phyloP scores from a whole-genome alignment of 2,888 invertebrate species.

The Eilema depressum region DNA sequence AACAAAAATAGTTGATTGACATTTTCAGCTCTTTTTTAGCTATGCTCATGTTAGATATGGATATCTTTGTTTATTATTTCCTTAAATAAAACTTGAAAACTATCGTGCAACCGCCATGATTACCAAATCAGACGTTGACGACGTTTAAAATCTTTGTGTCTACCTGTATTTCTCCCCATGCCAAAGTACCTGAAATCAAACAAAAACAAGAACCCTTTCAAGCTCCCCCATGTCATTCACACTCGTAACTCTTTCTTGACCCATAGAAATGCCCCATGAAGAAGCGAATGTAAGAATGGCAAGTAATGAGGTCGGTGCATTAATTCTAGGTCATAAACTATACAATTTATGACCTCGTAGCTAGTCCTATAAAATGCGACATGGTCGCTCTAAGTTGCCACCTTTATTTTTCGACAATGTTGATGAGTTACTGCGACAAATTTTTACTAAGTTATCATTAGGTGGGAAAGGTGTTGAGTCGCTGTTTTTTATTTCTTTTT shows the following conservation, averaged over 20 bases:
- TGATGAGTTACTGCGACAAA: constrained; percentile 79
- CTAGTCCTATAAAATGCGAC: constrained; percentile 84
- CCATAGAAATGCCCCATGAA: constrained; percentile 76
- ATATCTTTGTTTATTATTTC: neutral
- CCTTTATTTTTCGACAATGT: constrained; percentile 74
- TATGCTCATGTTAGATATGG: neutral
- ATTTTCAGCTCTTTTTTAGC: too few species aligned
- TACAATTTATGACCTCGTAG: constrained; percentile 75
- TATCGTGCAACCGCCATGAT: neutral
- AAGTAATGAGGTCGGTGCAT: constrained; percentile 82
- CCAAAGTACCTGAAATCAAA: constrained; percentile 48
- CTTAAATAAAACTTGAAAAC: neutral
- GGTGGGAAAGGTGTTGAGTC: constrained; percentile 59
- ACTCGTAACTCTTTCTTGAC: constrained; percentile 84
- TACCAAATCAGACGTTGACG: neutral
- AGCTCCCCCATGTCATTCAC: constrained; percentile 68
- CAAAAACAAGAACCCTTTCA: constrained; percentile 56
- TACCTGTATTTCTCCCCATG: constrained; percentile 18
- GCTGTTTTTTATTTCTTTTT: constrained; percentile 21
- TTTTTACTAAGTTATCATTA: constrained; percentile 61
- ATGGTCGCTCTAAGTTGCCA: constrained; percentile 73
- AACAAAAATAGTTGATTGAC: neutral
- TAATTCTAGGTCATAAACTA: constrained; percentile 85
- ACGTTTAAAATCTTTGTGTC: constrained; percentile 26
- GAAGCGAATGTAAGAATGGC: constrained; percentile 73